These are phyloP conservation scores for Heliconius hermathena DNA, from an alignment of 1,140 invertebrate species.

Conservation along the genomic window DNA sequence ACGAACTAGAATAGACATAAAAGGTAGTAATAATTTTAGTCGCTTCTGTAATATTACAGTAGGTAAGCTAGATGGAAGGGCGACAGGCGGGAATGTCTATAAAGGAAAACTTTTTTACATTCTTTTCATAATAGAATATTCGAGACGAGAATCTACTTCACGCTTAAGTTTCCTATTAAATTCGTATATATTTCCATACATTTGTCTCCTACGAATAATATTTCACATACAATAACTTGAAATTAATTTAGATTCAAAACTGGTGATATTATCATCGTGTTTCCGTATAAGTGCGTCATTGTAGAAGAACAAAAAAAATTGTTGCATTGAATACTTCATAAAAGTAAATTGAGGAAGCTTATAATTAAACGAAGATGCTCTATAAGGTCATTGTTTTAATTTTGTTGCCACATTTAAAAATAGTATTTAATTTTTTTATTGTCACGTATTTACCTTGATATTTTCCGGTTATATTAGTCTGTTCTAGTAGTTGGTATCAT, in stretches of 20 bases:
- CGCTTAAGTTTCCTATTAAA: slow-evolving; percentile 9
- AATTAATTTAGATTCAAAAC: background rate
- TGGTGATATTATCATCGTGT: background rate
- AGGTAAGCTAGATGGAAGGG: background rate
- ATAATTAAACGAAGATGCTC: background rate
- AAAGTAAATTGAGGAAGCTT: slow-evolving; percentile 10
- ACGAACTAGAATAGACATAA: background rate
- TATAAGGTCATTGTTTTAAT: background rate
- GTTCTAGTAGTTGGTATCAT: too few species aligned
- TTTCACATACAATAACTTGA: background rate
- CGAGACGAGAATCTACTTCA: background rate
- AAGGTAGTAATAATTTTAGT: background rate
- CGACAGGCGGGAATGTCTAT: background rate
- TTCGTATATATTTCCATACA: background rate
- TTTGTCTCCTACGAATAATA: background rate
- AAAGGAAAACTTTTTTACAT: background rate
- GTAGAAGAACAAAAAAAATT: slow-evolving; percentile 3
- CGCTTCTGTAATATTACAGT: background rate
- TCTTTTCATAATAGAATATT: slow-evolving; percentile 3
- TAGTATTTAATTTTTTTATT: background rate
- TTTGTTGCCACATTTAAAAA: background rate
- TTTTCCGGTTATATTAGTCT: too few species aligned
- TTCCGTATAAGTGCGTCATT: background rate
- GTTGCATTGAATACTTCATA: slow-evolving; percentile 2
- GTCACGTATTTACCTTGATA: background rate